A percentile compares a stretch with the other conserved stretches of the same genome.
These are phyloP conservation scores for Nematolebias whitei DNA, from an alignment of 2,113 vertebrate species.

Conservation along the genomic window DNA sequence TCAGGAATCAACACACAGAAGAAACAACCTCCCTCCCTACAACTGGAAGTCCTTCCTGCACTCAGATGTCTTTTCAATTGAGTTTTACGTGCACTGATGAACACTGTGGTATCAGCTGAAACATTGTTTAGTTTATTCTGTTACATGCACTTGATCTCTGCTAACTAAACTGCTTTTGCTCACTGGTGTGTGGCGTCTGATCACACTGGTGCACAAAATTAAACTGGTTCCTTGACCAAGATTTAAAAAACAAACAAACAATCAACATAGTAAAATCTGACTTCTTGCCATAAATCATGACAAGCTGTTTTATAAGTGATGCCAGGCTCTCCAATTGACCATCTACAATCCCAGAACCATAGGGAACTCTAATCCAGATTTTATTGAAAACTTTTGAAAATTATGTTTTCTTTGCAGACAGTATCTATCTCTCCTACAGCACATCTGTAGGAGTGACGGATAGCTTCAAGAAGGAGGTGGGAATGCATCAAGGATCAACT, in stretches of 20 bases:
- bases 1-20: too few relatives aligned
- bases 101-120: too few relatives aligned
- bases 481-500: too few relatives aligned
- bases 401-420: slow-evolving; percentile 2
- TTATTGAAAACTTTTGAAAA: slow-evolving; percentile 18
- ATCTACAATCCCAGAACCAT: slow-evolving; percentile 19
- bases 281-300: slow-evolving; percentile 32
- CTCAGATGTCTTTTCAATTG: too few relatives aligned
- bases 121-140: too few relatives aligned
- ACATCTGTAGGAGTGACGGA: too few relatives aligned
- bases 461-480: too few relatives aligned
- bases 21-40: too few relatives aligned
- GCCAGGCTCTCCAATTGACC: slow-evolving; percentile 17
- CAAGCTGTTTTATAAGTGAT: slow-evolving; percentile 14
- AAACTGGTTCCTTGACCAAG: slow-evolving; percentile 22
- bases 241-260: slow-evolving; percentile 35
- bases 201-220: neutral
- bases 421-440: too few relatives aligned
- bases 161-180: neutral
- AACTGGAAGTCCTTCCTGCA: too few relatives aligned
- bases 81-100: too few relatives aligned
- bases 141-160: too few relatives aligned
- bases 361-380: slow-evolving; percentile 1
- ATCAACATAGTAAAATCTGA: slow-evolving; percentile 20
- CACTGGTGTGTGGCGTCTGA: slow-evolving; percentile 14